A percentile compares a stretch with the other conserved stretches of the same genome.
These are phyloP conservation scores for Nudaria mundana DNA, from an alignment of 2,888 invertebrate genomes.

Conservation along the genomic window DNA sequence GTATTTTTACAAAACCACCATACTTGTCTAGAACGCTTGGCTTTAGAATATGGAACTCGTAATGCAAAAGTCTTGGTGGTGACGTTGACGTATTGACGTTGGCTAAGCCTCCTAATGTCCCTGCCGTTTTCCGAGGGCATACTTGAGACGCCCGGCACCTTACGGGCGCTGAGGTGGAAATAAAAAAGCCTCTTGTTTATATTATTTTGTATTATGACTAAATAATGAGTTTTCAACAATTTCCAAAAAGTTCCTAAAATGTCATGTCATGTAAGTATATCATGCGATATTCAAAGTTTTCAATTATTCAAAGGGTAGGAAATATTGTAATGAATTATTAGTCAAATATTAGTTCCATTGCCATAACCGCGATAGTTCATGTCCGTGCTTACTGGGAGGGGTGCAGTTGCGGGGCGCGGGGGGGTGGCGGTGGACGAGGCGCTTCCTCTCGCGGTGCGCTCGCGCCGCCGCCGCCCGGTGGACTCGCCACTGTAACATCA, in stretches of 20 bases:
- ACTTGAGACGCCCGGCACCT: too few relatives aligned
- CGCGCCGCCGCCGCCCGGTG: conserved; percentile 86
- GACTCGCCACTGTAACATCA: conserved; percentile 90
- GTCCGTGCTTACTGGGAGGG: conserved; percentile 75
- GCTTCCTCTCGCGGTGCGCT: conserved; percentile 69
- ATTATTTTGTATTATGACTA: too few relatives aligned
- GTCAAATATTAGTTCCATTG: conserved; percentile 27
- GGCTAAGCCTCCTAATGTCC: too few relatives aligned
- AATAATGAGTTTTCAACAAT: too few relatives aligned
- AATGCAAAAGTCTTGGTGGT: neutral
- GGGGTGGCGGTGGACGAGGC: conserved; percentile 70
- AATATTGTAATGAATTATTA: too few relatives aligned
- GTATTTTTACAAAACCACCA: neutral
- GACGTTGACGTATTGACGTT: neutral
- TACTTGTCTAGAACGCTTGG: neutral
- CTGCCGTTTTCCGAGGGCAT: too few relatives aligned
- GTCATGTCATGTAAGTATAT: too few relatives aligned
- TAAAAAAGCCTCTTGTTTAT: too few relatives aligned
- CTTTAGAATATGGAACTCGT: neutral
- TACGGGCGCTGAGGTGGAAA: too few relatives aligned
- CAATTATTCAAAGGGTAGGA: too few relatives aligned
- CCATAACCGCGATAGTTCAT: conserved; percentile 56
- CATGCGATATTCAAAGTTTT: too few relatives aligned
- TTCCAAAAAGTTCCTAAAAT: too few relatives aligned
- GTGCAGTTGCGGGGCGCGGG: conserved; percentile 73